Conservation (phyloP, 2,888 invertebrate species). For the Phania funesta region DNA sequence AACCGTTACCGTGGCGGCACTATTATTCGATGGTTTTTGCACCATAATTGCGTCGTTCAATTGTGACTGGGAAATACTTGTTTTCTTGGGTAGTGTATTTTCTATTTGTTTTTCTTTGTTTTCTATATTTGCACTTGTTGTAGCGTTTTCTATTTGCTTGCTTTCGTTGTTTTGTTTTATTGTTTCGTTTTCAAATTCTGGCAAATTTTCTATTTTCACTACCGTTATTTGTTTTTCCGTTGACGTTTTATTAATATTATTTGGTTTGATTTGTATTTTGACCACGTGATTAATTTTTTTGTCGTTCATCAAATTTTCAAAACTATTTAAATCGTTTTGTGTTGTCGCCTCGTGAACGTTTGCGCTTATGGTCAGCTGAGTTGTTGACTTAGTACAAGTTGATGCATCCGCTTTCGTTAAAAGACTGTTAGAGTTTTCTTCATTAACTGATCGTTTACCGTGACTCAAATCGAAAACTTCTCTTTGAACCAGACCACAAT, state of each 20-base stretch:
- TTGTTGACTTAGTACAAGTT: conserved; percentile 70
- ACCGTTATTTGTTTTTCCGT: conserved; percentile 68
- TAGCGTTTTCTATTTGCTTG: conserved; percentile 15
- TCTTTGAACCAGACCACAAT: conserved; percentile 51
- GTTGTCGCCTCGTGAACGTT: conserved; percentile 57
- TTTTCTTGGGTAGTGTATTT: conserved; percentile 26
- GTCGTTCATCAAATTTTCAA: conserved; percentile 47
- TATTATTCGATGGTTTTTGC: conserved; percentile 68
- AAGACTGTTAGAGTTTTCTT: conserved; percentile 70
- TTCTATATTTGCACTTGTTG: conserved; percentile 45
- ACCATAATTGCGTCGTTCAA: conserved; percentile 65
- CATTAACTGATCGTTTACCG: conserved; percentile 64
- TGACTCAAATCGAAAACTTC: conserved; percentile 56
- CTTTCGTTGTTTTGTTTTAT: neutral
- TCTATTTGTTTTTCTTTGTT: conserved; percentile 43
- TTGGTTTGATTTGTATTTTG: conserved; percentile 78
- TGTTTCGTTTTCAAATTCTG: conserved; percentile 39
- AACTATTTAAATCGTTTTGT: conserved; percentile 70
- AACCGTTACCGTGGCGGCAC: conserved; percentile 41
- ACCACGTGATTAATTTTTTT: conserved; percentile 76
- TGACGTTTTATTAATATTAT: conserved; percentile 42
- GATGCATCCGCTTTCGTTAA: conserved; percentile 74
- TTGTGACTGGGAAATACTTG: conserved; percentile 18
- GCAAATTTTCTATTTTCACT: conserved; percentile 66
- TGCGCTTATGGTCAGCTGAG: conserved; percentile 49